These are phyloP conservation scores for Whitmania pigra DNA, from an alignment of 1,140 invertebrate species.

Conservation along the genomic window DNA sequence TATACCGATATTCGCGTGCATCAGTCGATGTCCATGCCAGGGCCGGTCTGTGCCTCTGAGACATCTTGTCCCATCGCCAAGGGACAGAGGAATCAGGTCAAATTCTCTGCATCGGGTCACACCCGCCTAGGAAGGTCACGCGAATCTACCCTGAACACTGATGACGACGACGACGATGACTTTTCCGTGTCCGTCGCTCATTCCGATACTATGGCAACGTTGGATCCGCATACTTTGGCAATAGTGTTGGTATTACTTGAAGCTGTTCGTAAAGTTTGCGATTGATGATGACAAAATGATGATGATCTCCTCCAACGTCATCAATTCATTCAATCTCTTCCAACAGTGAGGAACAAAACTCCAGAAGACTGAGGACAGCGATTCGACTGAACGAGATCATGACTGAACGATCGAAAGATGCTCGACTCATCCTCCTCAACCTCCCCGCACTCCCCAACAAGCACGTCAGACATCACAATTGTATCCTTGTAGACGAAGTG, in stretches of 20 bases:
- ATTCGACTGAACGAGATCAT: slow-evolving; percentile 97
- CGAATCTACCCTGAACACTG: background rate
- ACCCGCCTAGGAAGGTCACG: background rate
- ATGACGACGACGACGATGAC: slow-evolving; percentile 6
- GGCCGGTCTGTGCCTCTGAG: background rate
- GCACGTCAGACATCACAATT: slow-evolving; percentile 75
- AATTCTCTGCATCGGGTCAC: too few species aligned
- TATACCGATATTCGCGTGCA: background rate
- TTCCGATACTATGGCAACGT: too few species aligned
- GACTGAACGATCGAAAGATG: slow-evolving; percentile 84
- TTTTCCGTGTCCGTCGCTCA: too few species aligned
- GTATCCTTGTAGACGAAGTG: slow-evolving; percentile 47
- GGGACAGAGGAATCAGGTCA: background rate
- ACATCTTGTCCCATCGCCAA: background rate
- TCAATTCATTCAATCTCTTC: too few species aligned
- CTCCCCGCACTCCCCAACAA: slow-evolving; percentile 85
- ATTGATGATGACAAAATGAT: background rate
- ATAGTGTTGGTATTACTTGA: too few species aligned
- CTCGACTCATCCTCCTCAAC: slow-evolving; percentile 94
- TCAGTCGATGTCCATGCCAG: background rate
- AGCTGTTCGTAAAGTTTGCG: background rate
- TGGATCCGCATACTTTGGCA: too few species aligned
- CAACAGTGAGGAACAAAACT: slow-evolving; percentile 69
- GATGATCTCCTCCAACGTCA: background rate
- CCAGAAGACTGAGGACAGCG: slow-evolving; percentile 95